Base-by-base conservation (phyloP, 2,888 invertebrate genomes). In the Schizaphis graminum region DNA sequence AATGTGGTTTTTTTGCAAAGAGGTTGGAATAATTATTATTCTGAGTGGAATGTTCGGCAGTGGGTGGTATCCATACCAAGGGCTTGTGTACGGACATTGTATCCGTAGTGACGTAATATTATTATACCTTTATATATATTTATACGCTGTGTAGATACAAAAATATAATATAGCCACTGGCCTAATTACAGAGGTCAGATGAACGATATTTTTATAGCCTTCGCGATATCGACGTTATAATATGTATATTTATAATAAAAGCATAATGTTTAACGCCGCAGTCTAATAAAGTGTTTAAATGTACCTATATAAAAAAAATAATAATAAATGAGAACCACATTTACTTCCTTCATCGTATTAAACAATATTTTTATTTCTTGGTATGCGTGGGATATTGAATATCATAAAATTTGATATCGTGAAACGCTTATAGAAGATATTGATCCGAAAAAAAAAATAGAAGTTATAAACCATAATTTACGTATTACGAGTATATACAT, bases 181-280 rank as follows among this genome's bases (percentile, higher is more conserved):
- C 77, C 35, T 77, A 77, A 77, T 35, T 77, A 77, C 35, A 77
- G 77, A 77, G 77, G 77, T 77, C 77, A 77, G 21, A 77, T 77
- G 35, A 77, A 77, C 77, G 35, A 77, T 16, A 77, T 77, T 77
- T 77, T 8, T 35, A 35, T 77, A 77, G 35, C 77, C 77, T 77
- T 77, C 77, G 77, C 35, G 35, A 21, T 77, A 77, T 77, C 35
- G 77, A 21, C 35, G 21, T 35, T 77, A 77, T 67, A 35, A 77
- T 77, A 77, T 21, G 16, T n/a, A n/a, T 35, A 77, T 77, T 77
- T 77, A 35, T 67, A 67, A 35, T 35, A 77, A 35, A 47, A 35
- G 2, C 35, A 77, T 77, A 35, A 77, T 77, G 67, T 67, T n/a
- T 67, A 67, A 67, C n/a, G 35, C 77, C 16, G 21, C 77, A 77